Evolutionary conservation across 2,797 vertebrate species (phyloP).

Genomic region (Danio kyathit): DNA sequence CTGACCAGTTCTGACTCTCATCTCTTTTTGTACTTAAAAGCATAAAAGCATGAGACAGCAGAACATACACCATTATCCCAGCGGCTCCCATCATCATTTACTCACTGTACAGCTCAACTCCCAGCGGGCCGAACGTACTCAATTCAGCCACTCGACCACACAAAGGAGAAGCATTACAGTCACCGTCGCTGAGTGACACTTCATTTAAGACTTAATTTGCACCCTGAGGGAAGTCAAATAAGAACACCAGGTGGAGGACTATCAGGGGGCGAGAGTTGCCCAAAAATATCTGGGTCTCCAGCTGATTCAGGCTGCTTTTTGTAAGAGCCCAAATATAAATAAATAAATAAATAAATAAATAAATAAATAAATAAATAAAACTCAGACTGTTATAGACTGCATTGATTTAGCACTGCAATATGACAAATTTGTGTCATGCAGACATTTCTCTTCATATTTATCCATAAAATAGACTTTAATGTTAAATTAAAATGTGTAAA

Average conservation of each 20-base stretch:
- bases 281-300: slow-evolving; percentile 16
- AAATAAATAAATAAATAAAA: no score
- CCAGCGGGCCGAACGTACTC: slow-evolving; percentile 44
- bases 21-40: background rate
- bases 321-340: background rate
- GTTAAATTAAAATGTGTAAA: slow-evolving; percentile 4
- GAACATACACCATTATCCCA: background rate
- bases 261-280: slow-evolving; percentile 33
- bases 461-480: background rate
- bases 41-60: background rate
- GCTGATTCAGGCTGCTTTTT: slow-evolving; percentile 33
- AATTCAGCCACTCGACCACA: slow-evolving; percentile 60
- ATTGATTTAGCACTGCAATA: background rate
- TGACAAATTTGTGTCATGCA: slow-evolving; percentile 1
- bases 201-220: slow-evolving; percentile 65
- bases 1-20: background rate
- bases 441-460: background rate
- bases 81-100: background rate
- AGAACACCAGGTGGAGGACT: slow-evolving; percentile 73
- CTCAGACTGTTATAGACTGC: background rate
- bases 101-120: slow-evolving; percentile 60
- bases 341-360: no score
- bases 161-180: slow-evolving; percentile 77
- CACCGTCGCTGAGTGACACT: slow-evolving; percentile 67
- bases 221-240: slow-evolving; percentile 56